A percentile compares a stretch with the other conserved stretches of the same genome.
Evolutionary conservation across 1,140 invertebrate species (phyloP).

Genomic region (Drosophila funebris): DNA sequence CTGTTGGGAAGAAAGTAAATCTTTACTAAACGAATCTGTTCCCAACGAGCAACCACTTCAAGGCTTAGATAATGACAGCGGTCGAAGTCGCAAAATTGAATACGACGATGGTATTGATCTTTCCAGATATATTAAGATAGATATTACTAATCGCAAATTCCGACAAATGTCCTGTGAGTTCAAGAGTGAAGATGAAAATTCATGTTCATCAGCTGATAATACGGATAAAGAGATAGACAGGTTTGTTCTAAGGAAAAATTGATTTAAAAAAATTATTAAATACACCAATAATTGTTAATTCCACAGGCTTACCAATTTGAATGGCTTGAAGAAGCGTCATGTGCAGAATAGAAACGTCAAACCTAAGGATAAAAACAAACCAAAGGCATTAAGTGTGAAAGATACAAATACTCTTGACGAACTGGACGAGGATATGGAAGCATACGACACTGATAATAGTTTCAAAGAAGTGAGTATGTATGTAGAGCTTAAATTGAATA

Average conservation of each 20-base stretch:
- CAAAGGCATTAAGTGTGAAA: slow-evolving; percentile 32
- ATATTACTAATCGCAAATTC: slow-evolving; percentile 33
- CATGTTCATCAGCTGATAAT: slow-evolving; percentile 23
- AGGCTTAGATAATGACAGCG: not conserved
- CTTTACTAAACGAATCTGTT: not conserved
- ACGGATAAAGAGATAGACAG: slow-evolving; percentile 73
- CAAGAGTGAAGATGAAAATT: slow-evolving; percentile 19
- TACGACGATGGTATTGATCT: slow-evolving; percentile 67
- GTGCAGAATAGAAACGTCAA: not conserved
- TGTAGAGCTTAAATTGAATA: not conserved
- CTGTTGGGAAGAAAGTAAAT: not conserved
- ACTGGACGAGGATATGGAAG: slow-evolving; percentile 44
- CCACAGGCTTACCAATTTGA: slow-evolving; percentile 58
- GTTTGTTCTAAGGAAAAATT: slow-evolving; percentile 17
- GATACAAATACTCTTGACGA: slow-evolving; percentile 1
- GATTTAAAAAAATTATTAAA: not conserved
- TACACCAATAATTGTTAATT: slow-evolving; percentile 1
- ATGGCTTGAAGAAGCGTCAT: slow-evolving; percentile 50
- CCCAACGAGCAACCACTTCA: not conserved
- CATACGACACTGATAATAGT: slow-evolving; percentile 39
- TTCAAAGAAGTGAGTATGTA: slow-evolving; percentile 61
- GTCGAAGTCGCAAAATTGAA: not conserved
- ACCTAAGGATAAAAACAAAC: slow-evolving; percentile 23
- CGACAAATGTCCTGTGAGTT: not conserved
- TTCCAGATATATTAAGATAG: slow-evolving; percentile 61